Conservation (phyloP, 2,797 vertebrate genomes). For the Gobionotothen gibberifrons region DNA sequence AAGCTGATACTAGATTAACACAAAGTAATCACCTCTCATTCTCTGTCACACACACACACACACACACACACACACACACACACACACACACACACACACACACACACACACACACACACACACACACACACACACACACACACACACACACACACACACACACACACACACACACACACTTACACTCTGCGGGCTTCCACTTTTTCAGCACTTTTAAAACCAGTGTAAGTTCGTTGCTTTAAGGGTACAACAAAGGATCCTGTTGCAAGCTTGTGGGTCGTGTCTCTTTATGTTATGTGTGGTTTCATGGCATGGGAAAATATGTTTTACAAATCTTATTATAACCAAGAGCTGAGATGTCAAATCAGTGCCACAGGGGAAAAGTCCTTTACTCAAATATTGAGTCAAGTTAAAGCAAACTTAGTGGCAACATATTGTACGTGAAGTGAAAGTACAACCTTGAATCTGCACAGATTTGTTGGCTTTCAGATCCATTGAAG, state of each 20-base stretch:
- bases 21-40: conserved; percentile 65
- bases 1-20: conserved; percentile 80
- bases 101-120: background rate
- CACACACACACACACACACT: conserved; percentile 14
- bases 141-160: background rate
- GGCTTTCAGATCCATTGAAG: background rate
- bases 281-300: conserved; percentile 30
- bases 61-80: background rate
- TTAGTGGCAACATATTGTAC: background rate
- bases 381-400: background rate
- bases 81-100: background rate
- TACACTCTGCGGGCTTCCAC: conserved; percentile 23
- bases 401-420: background rate
- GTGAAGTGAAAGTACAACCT: background rate
- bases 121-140: background rate
- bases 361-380: background rate
- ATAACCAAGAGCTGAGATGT: conserved; percentile 13
- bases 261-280: conserved; percentile 30
- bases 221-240: conserved; percentile 37
- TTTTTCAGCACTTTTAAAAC: conserved; percentile 23
- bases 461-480: background rate
- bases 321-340: conserved; percentile 12
- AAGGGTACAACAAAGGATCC: conserved; percentile 40
- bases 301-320: conserved; percentile 21
- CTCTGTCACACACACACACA: conserved; percentile 28